These are phyloP conservation scores for Virgularia gustaviana DNA, from an alignment of 92 coral and sea anemone species.

Conservation along the genomic window DNA sequence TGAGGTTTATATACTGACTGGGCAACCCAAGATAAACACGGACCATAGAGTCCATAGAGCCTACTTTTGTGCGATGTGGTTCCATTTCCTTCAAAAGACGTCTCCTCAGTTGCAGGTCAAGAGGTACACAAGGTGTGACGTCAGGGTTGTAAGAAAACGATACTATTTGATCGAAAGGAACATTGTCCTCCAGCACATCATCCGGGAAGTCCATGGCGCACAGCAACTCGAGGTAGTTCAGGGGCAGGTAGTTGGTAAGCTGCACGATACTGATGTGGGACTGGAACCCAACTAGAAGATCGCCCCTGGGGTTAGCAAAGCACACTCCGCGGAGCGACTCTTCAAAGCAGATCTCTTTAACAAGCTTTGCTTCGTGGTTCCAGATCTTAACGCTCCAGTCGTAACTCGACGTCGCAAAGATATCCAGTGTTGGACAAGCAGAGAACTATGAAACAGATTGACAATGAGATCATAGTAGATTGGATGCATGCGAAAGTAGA, in stretches of 20 bases:
- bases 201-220: slow-evolving; percentile 73
- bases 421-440: slow-evolving; percentile 66
- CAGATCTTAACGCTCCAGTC: slow-evolving; percentile 86
- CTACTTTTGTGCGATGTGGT: no score
- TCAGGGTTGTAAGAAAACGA: slow-evolving; percentile 83
- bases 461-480: no score
- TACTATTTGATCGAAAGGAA: slow-evolving; percentile 79
- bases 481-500: no score
- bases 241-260: slow-evolving; percentile 75
- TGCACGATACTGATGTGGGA: slow-evolving; percentile 85
- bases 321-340: slow-evolving; percentile 92
- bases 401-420: slow-evolving; percentile 96
- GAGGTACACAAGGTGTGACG: slow-evolving; percentile 70
- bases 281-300: slow-evolving; percentile 93
- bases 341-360: slow-evolving; percentile 82
- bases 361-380: slow-evolving; percentile 84
- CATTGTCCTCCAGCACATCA: slow-evolving; percentile 74
- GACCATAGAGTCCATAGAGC: no score
- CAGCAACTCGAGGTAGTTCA: slow-evolving; percentile 65
- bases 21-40: no score
- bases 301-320: slow-evolving; percentile 93
- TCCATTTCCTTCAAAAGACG: slow-evolving; percentile 31
- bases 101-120: slow-evolving; percentile 67
- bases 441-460: slow-evolving; percentile 88
- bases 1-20: no score